Base-by-base conservation (phyloP, 2,888 invertebrate genomes). In the Dermolepida albohirtum region DNA sequence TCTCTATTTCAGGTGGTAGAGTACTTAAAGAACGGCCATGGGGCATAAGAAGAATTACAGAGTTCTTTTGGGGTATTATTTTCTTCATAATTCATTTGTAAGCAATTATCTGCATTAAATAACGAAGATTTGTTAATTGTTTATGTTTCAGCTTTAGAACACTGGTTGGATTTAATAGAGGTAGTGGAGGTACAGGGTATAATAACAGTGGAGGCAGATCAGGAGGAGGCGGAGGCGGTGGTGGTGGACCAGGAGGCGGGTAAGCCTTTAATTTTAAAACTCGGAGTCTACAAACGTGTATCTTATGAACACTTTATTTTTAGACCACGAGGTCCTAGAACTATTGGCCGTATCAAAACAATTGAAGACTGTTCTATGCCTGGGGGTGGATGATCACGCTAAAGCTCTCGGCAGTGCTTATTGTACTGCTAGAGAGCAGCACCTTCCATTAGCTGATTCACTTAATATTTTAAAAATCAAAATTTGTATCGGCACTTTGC, bases 11-110 rank as follows among this genome's bases (percentile, higher is more conserved):
- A 89, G 89, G 87, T 84, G 89, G 89, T 1, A 83, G 84, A 2
- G 82, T 89, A 39, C 83, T 84, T 69, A 78, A 87, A 67, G 80
- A 78, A 17, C 82, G 79, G 47, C 86, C 87, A 17, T 86, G 87
- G 77, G 84, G 84, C 51, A 39, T 87, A 7, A 74, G 78, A 50
- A 75, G 79, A 62, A 71, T 83, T n/a, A 81, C 85, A 57, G 85
- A 84, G 6, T 83, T 86, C 77, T 85, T 89, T 72, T 87, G 87
- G 86, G 85, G 85, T 1, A 76, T 86, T 1, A 43, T 88, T 11
- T 85, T 86, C 77, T 88, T 88, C 76, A 74, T 87, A 5, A 85
- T 86, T 73, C 79, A 86, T 55, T 82, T 88, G 88, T 89, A 83
- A 87, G 88, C 86, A 8, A 55, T 29, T 12, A 55, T 70, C 34